phyloP scores from a whole-genome alignment of 2,797 vertebrate genomes.

The Pteronotus mesoamericanus region DNA sequence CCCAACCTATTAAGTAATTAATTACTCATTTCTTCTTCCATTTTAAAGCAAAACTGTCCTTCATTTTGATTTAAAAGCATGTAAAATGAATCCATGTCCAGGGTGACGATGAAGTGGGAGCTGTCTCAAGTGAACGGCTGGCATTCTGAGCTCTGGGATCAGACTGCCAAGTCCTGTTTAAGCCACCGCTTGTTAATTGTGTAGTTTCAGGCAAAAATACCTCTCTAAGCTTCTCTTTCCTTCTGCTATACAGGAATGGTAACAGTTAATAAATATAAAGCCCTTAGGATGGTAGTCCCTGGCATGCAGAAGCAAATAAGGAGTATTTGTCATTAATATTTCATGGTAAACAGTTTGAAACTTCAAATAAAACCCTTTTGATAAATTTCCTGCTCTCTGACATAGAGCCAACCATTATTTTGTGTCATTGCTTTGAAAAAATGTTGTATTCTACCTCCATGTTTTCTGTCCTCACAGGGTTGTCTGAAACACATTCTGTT shows the following conservation, averaged over 20 bases:
- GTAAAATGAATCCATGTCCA: not conserved
- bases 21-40: not conserved
- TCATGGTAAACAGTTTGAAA: not conserved
- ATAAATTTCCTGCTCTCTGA: not conserved
- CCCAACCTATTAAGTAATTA: too few relatives aligned
- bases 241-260: not conserved
- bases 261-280: not conserved
- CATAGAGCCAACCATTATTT: not conserved
- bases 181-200: not conserved
- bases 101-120: not conserved
- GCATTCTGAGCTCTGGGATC: not conserved
- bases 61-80: not conserved
- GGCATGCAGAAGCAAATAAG: not conserved
- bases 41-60: not conserved
- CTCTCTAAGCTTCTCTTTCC: not conserved
- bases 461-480: not conserved
- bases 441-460: not conserved
- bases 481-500: not conserved
- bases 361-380: not conserved
- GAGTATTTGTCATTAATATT: not conserved
- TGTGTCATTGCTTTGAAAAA: not conserved
- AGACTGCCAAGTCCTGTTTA: not conserved
- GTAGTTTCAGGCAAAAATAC: not conserved
- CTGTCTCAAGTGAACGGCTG: not conserved
- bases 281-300: not conserved